Evolutionary conservation across 2,113 vertebrate genomes (phyloP), one percentile per base, ranked within the genome.

Genomic region (Athene cunicularia): DNA sequence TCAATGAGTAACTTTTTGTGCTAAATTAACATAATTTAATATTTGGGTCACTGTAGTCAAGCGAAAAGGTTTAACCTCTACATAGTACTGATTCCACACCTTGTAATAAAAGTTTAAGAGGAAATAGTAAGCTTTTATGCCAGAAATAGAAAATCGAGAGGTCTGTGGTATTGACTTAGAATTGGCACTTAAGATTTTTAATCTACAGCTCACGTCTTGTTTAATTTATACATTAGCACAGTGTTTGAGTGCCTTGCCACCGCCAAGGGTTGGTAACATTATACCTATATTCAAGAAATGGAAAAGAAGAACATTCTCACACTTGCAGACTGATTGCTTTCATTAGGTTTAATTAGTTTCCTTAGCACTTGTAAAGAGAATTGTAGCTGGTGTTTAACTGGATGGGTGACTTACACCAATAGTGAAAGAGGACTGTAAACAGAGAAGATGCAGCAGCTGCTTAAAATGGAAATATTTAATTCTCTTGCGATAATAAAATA

Each of bases 291-390:
- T 95, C 91, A 96, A 96, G 95, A 96, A 97, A 97, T 64, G 81
- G 95, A 77, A 93, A 94, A 73, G 96, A 68, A 52, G 58, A 87
- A 80, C 90, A 86, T 96, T 96, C 80, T 58, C 20, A 96, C 81
- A 67, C 74, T 96, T 95, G 89, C 81, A 95, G 92, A 97, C 95
- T 95, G 97, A 98, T 98, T 97, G 93, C 96, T 98, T 98, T 98
- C 97, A 97, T 98, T 97, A 98, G 39, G 35, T 98, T 98, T 98
- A 98, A 98, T 98, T 98, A 91, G 86, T 97, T 98, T 97, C 90
- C 88, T 95, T 93, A 53, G 82, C 95, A 97, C 95, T 98, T 98
- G 75, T 95, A 93, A 96, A 93, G 95, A 93, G 91, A 97, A 80
- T 71, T 94, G 66, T 97, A 93, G 96, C 82, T 88, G 47, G 62